phyloP scores from a whole-genome alignment of 1,140 invertebrate species.

The Vollenhovia emeryi region DNA sequence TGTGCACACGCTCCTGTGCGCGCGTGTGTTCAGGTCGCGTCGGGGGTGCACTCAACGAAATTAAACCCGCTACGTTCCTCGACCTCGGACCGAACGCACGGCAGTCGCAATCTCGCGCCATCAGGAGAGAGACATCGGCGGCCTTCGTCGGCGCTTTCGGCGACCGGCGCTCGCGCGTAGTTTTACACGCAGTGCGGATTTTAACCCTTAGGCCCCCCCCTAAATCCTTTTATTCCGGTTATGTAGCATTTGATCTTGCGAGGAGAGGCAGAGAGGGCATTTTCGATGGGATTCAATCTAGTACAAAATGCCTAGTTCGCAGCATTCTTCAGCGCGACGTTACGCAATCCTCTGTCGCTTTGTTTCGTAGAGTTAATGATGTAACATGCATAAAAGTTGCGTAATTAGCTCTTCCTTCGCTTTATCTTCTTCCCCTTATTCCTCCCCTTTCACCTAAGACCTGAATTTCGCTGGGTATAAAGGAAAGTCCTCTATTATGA shows the following conservation, averaged over 20 bases:
- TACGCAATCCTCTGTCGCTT: background rate
- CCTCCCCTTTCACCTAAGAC: background rate
- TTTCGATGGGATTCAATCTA: background rate
- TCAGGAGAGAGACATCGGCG: conserved; percentile 64
- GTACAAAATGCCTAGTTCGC: background rate
- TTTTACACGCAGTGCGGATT: conserved; percentile 59
- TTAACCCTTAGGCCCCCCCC: conserved; percentile 57
- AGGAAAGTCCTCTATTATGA: no score
- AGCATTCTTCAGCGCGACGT: background rate
- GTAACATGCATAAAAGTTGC: background rate
- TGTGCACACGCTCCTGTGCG: conserved; percentile 26
- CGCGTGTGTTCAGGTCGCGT: conserved; percentile 50
- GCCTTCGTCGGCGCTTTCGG: conserved; percentile 66
- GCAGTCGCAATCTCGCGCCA: conserved; percentile 70
- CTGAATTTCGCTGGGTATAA: no score
- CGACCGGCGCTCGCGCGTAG: conserved; percentile 52
- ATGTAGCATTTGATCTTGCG: background rate
- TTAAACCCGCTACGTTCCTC: conserved; percentile 79
- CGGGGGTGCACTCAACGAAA: conserved; percentile 84
- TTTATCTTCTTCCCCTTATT: background rate
- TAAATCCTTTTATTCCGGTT: background rate
- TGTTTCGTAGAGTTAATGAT: background rate
- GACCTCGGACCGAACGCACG: conserved; percentile 64
- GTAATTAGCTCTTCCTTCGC: background rate
- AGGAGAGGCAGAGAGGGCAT: background rate